These are phyloP conservation scores for Danio albolineatus DNA, from an alignment of 2,797 vertebrate genomes.

Conservation along the genomic window DNA sequence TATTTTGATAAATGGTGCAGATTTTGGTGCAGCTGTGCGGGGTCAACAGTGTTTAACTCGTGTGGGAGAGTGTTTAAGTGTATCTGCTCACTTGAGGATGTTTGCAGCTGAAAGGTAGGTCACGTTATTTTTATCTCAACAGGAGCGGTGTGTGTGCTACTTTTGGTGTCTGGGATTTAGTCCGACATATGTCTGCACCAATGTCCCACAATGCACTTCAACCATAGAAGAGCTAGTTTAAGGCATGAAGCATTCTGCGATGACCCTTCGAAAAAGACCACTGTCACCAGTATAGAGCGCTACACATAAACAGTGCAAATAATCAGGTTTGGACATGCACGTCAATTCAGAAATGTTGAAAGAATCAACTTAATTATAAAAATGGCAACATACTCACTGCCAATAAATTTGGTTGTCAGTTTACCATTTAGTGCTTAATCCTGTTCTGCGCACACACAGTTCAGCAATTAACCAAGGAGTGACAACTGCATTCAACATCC, in stretches of 20 bases:
- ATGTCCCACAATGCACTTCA: conserved; percentile 39
- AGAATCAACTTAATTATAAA: too few relatives aligned
- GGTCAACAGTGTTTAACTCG: conserved; percentile 50
- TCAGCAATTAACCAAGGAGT: too few relatives aligned
- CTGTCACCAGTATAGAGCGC: conserved; percentile 8
- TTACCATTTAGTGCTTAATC: too few relatives aligned
- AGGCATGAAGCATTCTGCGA: conserved; percentile 31
- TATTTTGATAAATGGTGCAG: conserved; percentile 47
- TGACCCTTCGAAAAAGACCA: conserved; percentile 8
- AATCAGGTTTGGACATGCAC: too few relatives aligned
- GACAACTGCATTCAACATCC: too few relatives aligned
- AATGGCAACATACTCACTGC: too few relatives aligned
- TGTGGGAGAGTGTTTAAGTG: conserved; percentile 49
- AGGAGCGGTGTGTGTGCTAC: conserved; percentile 48
- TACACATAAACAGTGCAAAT: neutral
- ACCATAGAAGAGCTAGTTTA: conserved; percentile 14
- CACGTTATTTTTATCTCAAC: conserved; percentile 65
- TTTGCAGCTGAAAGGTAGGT: conserved; percentile 62
- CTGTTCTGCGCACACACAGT: too few relatives aligned
- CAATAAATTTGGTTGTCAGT: too few relatives aligned
- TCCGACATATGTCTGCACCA: conserved; percentile 44
- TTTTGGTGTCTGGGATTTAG: conserved; percentile 53
- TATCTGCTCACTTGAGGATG: conserved; percentile 55
- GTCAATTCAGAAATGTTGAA: too few relatives aligned
- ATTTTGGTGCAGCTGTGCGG: conserved; percentile 54